A percentile compares a stretch with the other conserved stretches of the same genome.
These are phyloP conservation scores for Mus spretus DNA, from an alignment of 2,797 vertebrate species.

Conservation along the genomic window DNA sequence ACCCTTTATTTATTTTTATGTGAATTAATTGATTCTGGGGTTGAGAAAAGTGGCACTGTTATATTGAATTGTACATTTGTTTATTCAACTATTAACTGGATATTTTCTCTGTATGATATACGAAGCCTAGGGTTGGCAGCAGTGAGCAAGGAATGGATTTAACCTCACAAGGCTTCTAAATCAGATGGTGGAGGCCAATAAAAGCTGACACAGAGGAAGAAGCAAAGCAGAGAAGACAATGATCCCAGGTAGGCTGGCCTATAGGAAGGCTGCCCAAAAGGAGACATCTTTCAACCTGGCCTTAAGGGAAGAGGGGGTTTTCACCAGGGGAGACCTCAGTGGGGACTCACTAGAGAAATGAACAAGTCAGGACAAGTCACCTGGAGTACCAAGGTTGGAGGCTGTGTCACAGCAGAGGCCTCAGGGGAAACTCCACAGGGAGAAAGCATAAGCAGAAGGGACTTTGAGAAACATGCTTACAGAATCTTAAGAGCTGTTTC, in stretches of 20 bases:
- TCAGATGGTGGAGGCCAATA: not conserved
- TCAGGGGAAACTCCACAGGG: not conserved
- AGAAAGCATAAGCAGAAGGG: not conserved
- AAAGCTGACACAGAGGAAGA: not conserved
- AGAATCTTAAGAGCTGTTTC: not conserved
- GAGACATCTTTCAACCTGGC: not conserved
- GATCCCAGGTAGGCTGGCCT: not conserved
- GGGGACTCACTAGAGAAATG: not conserved
- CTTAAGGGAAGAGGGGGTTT: not conserved
- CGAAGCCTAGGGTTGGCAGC: not conserved
- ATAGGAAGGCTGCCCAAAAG: not conserved
- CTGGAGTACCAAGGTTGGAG: not conserved
- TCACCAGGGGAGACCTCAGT: not conserved
- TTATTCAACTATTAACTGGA: not conserved
- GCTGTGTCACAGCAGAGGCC: not conserved
- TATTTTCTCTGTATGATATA: not conserved
- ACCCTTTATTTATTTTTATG: not conserved
- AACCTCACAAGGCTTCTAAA: not conserved
- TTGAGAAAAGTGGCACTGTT: not conserved
- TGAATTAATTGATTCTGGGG: not conserved
- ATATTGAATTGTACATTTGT: not conserved
- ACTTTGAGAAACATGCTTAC: rapidly evolving
- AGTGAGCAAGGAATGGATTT: not conserved
- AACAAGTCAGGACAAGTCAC: not conserved
- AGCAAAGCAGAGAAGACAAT: not conserved